Percentiles rank a stretch among this genome's conserved stretches.
Evolutionary conservation across 2,797 vertebrate genomes (phyloP).

Genomic region (Sebastes umbrosus): DNA sequence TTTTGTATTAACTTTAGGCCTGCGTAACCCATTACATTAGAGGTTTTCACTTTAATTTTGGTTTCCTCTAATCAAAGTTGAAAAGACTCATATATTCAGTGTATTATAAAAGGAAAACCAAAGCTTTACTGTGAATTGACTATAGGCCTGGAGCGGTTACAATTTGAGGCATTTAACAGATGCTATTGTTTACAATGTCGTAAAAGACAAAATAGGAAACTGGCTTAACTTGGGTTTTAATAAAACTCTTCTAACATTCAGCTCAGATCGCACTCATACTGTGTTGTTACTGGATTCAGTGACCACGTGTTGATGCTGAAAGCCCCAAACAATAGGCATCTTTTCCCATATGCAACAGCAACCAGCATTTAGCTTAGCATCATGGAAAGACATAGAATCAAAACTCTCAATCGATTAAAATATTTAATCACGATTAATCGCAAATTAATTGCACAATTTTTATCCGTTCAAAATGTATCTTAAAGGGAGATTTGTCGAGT

Average conservation of each 20-base stretch:
- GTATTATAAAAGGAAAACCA: conserved; percentile 5
- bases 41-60: background rate
- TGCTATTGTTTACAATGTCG: background rate
- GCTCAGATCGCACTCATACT: background rate
- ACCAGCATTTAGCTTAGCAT: too few species aligned
- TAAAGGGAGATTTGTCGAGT: too few species aligned
- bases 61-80: conserved; percentile 18
- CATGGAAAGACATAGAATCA: too few species aligned
- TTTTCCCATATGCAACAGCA: background rate
- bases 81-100: conserved; percentile 5
- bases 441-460: too few species aligned
- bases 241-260: background rate
- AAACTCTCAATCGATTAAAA: too few species aligned
- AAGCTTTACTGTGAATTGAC: background rate
- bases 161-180: conserved; percentile 6
- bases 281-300: background rate
- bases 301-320: background rate
- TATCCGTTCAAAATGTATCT: too few species aligned
- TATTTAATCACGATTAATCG: too few species aligned
- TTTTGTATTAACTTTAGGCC: background rate
- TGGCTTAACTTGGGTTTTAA: background rate
- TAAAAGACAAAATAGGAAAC: background rate
- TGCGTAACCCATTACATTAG: conserved; percentile 7
- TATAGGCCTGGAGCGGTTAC: background rate
- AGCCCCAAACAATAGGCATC: background rate